Evolutionary conservation across 2,888 invertebrate genomes (phyloP), one percentile per base, ranked within the genome.

Genomic region (Laspeyria flexula): DNA sequence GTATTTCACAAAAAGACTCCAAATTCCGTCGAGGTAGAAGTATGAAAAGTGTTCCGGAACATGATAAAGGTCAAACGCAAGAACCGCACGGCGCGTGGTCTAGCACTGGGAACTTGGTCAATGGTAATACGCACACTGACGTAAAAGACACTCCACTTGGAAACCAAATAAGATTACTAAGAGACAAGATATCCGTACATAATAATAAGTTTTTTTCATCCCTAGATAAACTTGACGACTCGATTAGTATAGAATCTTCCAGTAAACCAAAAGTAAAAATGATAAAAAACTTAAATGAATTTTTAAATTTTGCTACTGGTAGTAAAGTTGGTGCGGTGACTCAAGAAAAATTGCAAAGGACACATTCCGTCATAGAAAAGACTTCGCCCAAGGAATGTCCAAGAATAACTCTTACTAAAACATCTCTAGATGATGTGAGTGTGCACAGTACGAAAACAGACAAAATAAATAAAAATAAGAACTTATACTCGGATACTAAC

Each of bases 221-320:
- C 0, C 77, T 94, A 48, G 95, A 95, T 56, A 93, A 93, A 68
- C 81, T 94, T 37, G 94, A 95, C 54, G 76, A 75, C 40, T 59
- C 81, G 11, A 76, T 60, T 65, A 83, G 56, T 78, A 80, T 77
- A 70, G 93, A 84, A 69, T 79, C 70, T 46, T 75, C 53, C 62
- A 87, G 70, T 56, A 87, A 81, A 73, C 86, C 85, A 25, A 85
- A 81, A 87, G 88, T 88, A 64, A 93, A 77, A 78, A 86, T 86
- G 88, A 96, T 97, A 1, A 96, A 96, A 83, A 97, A 97, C 83
- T 91, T 97, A 29, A 97, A 97, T 74, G 97, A 97, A 85, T 97
- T 97, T 79, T 90, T 97, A 0, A 96, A 95, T 74, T 96, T 97
- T 73, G 95, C 96, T 0, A 93, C 95, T 1, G 91, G 94, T 1